Evolutionary conservation across 2,888 invertebrate genomes (phyloP).

Genomic region (Caenorhabditis doughertyi): DNA sequence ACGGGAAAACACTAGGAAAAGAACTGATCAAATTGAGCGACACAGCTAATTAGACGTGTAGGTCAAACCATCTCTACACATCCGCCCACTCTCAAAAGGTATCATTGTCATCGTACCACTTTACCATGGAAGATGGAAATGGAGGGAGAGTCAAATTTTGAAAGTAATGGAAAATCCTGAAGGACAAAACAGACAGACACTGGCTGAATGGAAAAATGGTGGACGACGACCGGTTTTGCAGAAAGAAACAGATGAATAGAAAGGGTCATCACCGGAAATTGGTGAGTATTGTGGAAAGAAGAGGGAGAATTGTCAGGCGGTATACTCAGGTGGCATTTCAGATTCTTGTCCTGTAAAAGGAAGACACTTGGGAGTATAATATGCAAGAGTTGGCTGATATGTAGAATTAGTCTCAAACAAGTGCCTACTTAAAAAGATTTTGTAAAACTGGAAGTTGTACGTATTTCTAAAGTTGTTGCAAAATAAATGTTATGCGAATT

Average conservation of each 20-base stretch:
- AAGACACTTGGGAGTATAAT: conserved; percentile 6
- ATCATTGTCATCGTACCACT: conserved; percentile 24
- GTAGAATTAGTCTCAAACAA: not conserved
- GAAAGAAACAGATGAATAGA: conserved; percentile 29
- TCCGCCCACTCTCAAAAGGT: conserved; percentile 23
- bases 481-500: too few species aligned
- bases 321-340: conserved; percentile 33
- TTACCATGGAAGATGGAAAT: conserved; percentile 11
- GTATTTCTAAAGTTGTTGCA: too few species aligned
- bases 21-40: conserved; percentile 52
- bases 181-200: conserved; percentile 21
- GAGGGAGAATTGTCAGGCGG: conserved; percentile 20
- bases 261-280: conserved; percentile 39
- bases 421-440: too few species aligned
- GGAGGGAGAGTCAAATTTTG: conserved; percentile 5
- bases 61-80: conserved; percentile 31
- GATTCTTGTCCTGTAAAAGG: conserved; percentile 7
- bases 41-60: conserved; percentile 51
- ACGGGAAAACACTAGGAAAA: conserved; percentile 6
- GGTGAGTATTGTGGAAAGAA: conserved; percentile 23
- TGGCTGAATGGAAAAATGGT: not conserved
- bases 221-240: conserved; percentile 28
- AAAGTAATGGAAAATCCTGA: conserved; percentile 39
- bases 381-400: not conserved
- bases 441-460: too few species aligned